Base-by-base conservation (phyloP, 2,888 invertebrate species). In the Ditula angustiorana region DNA sequence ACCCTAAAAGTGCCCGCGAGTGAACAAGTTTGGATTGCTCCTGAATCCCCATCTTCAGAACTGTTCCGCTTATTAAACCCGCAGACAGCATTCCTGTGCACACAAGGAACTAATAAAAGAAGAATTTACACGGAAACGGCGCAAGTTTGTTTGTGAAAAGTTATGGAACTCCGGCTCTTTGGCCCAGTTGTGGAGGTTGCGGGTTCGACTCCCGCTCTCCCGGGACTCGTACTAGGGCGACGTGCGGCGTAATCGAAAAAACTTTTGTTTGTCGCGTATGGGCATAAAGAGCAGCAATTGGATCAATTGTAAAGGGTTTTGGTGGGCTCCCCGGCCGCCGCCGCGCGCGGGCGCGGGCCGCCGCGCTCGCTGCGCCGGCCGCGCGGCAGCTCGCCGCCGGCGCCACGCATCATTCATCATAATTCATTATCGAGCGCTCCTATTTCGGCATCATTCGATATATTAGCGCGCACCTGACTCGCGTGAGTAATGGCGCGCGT, bases 111-210 rank as follows among this genome's bases (percentile, higher is more conserved):
- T 50, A 50, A 50, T 50, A 50, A 50, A 50, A 50, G 24, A 46
- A 46, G 50, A 50, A 28, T 30, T 28, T 30, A 23, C 46, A 46
- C 41, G 30, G 50, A 33, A 50, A 50, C 28, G 28, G 50, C 50
- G 30, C 50, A 30, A 50, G 50, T 50, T 50, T 50, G 49, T 50
- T 50, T 50, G 50, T 50, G 19, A 19, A 44, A 30, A 50, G 50
- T 50, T 33, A 30, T 30, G 50, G 13, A 5, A 50, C 11, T 21
- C 19, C 30, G 19, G 50, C 50, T 3, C 19, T 19, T 24, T 26
- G 49, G 21, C 50, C 8, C 30, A 30, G 50, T 19, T 19, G 46
- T 7, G 46, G 2, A 4, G 24, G 24, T 2, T 7, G 46, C 46
- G 23, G 46, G 46, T n/a, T 46, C 44, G 44, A 44, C 11, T 24